Conservation (phyloP, 1,140 invertebrate genomes). For the Caenorhabditis briggsae region DNA sequence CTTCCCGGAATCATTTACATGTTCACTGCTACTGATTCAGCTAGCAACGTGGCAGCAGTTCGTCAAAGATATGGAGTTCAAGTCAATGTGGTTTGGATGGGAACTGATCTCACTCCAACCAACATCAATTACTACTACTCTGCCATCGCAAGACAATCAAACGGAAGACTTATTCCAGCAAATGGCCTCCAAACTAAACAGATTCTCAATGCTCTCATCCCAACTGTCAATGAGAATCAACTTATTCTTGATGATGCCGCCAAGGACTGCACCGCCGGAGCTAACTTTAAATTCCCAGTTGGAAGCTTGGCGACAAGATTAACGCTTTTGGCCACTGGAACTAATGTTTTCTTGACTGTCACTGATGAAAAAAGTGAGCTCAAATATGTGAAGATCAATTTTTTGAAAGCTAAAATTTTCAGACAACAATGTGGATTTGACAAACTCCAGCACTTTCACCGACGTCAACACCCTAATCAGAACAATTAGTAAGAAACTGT, state of each 20-base stretch:
- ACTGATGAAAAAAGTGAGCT: constrained; percentile 25
- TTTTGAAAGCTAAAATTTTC: not conserved
- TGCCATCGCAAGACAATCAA: constrained; percentile 44
- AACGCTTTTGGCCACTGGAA: constrained; percentile 34
- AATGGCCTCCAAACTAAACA: not conserved
- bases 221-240: constrained; percentile 47
- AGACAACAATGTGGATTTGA: constrained; percentile 1
- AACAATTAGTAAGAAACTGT: not conserved
- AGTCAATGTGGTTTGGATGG: constrained; percentile 49
- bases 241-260: constrained; percentile 35
- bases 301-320: constrained; percentile 9
- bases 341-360: constrained; percentile 11
- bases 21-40: constrained; percentile 22
- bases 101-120: constrained; percentile 32
- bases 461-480: constrained; percentile 43
- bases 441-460: constrained; percentile 20
- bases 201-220: constrained; percentile 1
- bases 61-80: constrained; percentile 42
- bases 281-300: constrained; percentile 34
- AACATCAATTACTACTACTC: not conserved
- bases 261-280: constrained; percentile 48
- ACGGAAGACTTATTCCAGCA: constrained; percentile 34
- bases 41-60: not conserved
- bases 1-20: constrained; percentile 47
- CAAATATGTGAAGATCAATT: not conserved